Base-by-base conservation (phyloP, 2,888 invertebrate species). In the Meiosimyza decipiens region DNA sequence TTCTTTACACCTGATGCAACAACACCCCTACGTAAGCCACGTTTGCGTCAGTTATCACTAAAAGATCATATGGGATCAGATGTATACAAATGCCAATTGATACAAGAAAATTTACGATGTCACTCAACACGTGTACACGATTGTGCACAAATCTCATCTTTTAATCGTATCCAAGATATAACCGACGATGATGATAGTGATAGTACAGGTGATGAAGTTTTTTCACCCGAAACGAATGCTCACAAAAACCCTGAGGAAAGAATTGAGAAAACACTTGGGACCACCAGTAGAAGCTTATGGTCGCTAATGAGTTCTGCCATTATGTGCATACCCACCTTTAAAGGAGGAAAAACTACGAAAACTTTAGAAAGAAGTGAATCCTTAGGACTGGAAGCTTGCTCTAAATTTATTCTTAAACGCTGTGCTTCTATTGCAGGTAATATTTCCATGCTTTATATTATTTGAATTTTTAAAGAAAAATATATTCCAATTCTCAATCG, bases 361-460 rank as follows among this genome's bases (percentile, higher is more conserved):
- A 55, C 67, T 18, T 52, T 60, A 0, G 28, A 62, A 1, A 65
- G 70, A 52, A 70, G 64, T 73, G 71, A 73, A 50, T 55, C 72
- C 15, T 54, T 60, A 11, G n/a, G 67, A 4, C 57, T 59, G 3
- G 66, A 70, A 28, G 71, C 71, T 6, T 77, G 78, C 28, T 76
- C 80, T 4, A 79, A 79, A 11, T 83, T 85, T 0, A 69, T 86
- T 2, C 80, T 86, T 12, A 80, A 79, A 63, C 82, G 84, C 22
- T 86, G 86, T 66, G 85, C 85, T 33, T 86, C 86, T 33, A 84
- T 85, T 76, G 85, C 87, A 59, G 82, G 82, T 82, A 75, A 72
- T 49, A 59, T 55, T 55, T 15, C 12, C 50, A 51, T 63, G 63
- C 49, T 49, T 50, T 13, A 49, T 59, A 68, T 49, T 67, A 64